A percentile compares a stretch with the other conserved stretches of the same genome.
Evolutionary conservation across 2,113 vertebrate genomes (phyloP).

Genomic region (Fulmarus glacialis): DNA sequence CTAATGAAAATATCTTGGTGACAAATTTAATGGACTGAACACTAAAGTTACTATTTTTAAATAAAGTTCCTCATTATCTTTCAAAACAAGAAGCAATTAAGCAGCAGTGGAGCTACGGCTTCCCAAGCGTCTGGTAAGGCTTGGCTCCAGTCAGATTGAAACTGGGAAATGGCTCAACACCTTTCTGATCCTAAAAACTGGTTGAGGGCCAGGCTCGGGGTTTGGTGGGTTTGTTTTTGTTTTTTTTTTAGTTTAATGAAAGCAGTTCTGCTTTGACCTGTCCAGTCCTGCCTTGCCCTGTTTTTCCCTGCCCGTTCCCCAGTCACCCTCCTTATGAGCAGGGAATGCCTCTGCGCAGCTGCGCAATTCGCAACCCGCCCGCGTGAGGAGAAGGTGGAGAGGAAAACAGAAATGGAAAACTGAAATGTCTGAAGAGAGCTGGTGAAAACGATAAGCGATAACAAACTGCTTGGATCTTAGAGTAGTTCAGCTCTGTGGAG

Average conservation of each 20-base stretch:
- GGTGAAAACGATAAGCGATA: not conserved
- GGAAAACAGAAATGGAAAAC: not conserved
- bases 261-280: constrained; percentile 3
- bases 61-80: constrained; percentile 54
- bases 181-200: constrained; percentile 40
- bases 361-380: fast-evolving
- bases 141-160: constrained; percentile 6
- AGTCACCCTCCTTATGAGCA: not conserved
- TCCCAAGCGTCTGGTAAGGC: not conserved
- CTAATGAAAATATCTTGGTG: constrained; percentile 48
- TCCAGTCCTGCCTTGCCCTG: constrained; percentile 9
- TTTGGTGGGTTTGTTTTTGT: not conserved
- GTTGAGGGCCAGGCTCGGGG: not conserved
- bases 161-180: constrained; percentile 57
- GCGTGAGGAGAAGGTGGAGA: fast-evolving
- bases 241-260: not conserved
- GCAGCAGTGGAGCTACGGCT: not conserved
- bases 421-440: not conserved
- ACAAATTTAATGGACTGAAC: constrained; percentile 66
- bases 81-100: constrained; percentile 64
- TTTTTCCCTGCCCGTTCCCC: not conserved
- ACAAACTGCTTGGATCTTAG: not conserved
- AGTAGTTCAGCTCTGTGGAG: not conserved
- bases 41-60: constrained; percentile 71
- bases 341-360: fast-evolving